These are phyloP conservation scores for Cecidostiba fungosa DNA, from an alignment of 2,888 invertebrate species.

Conservation along the genomic window DNA sequence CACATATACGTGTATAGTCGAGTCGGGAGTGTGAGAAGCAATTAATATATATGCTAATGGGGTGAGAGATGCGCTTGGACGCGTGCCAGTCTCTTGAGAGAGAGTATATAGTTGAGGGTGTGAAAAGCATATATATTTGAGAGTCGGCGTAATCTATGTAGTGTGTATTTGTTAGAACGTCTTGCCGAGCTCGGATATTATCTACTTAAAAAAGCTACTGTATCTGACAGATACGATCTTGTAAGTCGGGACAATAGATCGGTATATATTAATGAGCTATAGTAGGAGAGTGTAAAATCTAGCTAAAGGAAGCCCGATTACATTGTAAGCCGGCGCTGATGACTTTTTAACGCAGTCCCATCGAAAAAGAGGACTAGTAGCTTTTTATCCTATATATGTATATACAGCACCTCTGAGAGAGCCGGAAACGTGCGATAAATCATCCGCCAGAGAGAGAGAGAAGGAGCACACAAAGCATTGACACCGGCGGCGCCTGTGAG, in stretches of 20 bases:
- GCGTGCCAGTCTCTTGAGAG: slow-evolving; percentile 46
- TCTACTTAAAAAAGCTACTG: background rate
- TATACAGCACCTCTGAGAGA: background rate
- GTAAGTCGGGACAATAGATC: background rate
- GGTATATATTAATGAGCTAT: background rate
- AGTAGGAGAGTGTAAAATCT: background rate
- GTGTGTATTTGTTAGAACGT: background rate
- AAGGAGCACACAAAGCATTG: slow-evolving; percentile 46
- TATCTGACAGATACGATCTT: background rate
- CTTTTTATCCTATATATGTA: background rate
- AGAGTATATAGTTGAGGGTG: slow-evolving; percentile 34
- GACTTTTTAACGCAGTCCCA: background rate
- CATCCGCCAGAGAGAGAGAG: slow-evolving; percentile 33
- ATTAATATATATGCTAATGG: slow-evolving; percentile 73
- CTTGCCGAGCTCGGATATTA: background rate
- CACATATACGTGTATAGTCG: background rate
- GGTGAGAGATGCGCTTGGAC: slow-evolving; percentile 48
- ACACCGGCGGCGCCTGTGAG: slow-evolving; percentile 61
- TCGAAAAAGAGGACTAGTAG: background rate
- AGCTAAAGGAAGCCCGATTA: background rate
- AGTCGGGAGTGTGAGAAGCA: slow-evolving; percentile 67
- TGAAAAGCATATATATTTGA: slow-evolving; percentile 51
- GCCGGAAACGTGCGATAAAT: slow-evolving; percentile 59
- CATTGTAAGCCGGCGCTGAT: background rate
- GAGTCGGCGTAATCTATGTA: background rate